Evolutionary conservation across 1,140 invertebrate species (phyloP), one percentile per base, ranked within the genome.

Genomic region (Leptinotarsa undecemlineata): DNA sequence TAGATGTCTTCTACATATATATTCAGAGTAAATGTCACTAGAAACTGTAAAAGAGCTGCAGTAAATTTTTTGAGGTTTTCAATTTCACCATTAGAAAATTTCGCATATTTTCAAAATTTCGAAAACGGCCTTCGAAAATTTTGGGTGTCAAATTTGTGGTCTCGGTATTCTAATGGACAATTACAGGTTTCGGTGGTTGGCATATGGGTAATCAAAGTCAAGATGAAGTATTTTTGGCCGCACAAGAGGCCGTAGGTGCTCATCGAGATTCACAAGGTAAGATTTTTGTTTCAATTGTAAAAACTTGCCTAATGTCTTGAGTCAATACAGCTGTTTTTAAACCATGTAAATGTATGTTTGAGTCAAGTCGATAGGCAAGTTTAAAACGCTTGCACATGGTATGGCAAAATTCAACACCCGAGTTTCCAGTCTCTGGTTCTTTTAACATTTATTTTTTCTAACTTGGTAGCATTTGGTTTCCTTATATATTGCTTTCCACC

Each of bases 241-340:
- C 90, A 82, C 91, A 92, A 87, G 91, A 92, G 85, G 89, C 90
- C 80, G 88, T 87, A 75, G 89, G 89, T 85, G 90, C 91, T 85
- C 90, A 92, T 86, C 89, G 91, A 85, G 91, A 92, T 87, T 91
- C 91, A 83, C 91, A 92, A 92, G 91, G 91, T 92, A 91, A 90
- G 91, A 87, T 83, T 85, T 85, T 85, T 78, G 77, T 82, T 84
- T 81, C 76, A 83, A 81, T 82, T 82, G 74, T 79, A 74, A 75
- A 75, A 62, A 76, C 80, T 81, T 78, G 61, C 68, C 62, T 72
- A 73, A 72, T 70, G 71, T 75, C 79, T 68, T 81, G 77, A 74
- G 73, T 75, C 79, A 79, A 69, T 79, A 61, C 62, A 67, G 77
- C n/a, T 57, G 4, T 19, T 19, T 17, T 57, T 57, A 57, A 15